A percentile compares a stretch with the other conserved stretches of the same genome.
These are phyloP conservation scores for Phenganax marumi DNA, from an alignment of 92 coral and sea anemone genomes.

Conservation along the genomic window DNA sequence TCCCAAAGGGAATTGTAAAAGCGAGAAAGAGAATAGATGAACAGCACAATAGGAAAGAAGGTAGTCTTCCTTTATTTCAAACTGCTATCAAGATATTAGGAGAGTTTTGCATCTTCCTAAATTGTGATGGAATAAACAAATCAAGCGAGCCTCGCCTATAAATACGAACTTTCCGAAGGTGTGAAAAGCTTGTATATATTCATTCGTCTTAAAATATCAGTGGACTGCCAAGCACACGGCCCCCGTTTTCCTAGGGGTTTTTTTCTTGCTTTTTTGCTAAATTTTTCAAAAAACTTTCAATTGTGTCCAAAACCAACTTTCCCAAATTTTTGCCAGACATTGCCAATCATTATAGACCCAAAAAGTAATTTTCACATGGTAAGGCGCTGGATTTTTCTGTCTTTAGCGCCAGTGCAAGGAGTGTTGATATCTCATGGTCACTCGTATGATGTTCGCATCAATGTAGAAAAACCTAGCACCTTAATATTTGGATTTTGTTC, in stretches of 20 bases:
- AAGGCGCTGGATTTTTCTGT: neutral
- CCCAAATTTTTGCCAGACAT: no score
- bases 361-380: neutral
- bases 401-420: constrained; percentile 80
- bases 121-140: no score
- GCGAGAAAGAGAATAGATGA: constrained; percentile 68
- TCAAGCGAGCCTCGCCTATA: no score
- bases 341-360: no score
- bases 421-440: constrained; percentile 73
- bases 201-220: no score
- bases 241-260: neutral
- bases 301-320: no score
- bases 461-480: constrained; percentile 44
- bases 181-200: neutral
- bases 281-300: neutral
- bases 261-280: neutral
- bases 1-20: constrained; percentile 70
- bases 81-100: no score
- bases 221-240: no score
- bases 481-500: constrained; percentile 89
- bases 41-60: constrained; percentile 27
- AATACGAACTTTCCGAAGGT: no score
- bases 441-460: constrained; percentile 55
- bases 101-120: no score
- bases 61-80: neutral